Conservation (phyloP, 1,140 invertebrate genomes). For the Eriosoma lanigerum region DNA sequence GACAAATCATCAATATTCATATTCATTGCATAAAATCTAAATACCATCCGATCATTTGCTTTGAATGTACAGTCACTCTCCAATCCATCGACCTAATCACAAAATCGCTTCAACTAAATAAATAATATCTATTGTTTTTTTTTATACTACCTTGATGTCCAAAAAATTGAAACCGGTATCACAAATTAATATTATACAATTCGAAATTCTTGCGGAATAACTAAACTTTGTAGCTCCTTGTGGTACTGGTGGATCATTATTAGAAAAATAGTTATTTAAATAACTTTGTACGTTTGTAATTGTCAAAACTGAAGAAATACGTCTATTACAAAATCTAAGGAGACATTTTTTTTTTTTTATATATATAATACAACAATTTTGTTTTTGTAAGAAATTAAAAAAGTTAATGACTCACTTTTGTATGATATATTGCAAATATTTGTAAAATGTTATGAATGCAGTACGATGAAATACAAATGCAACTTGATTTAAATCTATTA, state of each 20-base stretch:
- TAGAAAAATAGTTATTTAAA: slow-evolving; percentile 7
- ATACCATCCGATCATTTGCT: slow-evolving; percentile 76
- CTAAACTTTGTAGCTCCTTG: slow-evolving; percentile 75
- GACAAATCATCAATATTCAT: slow-evolving; percentile 72
- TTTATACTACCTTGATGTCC: slow-evolving; percentile 62
- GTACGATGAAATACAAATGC: slow-evolving; percentile 71
- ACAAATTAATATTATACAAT: slow-evolving; percentile 66
- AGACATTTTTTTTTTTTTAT: not conserved
- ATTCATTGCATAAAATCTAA: slow-evolving; percentile 69
- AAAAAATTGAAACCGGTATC: slow-evolving; percentile 72
- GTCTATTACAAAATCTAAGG: slow-evolving; percentile 11
- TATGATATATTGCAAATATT: slow-evolving; percentile 62
- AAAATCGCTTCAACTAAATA: not conserved
- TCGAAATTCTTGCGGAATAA: slow-evolving; percentile 70
- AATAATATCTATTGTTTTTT: too few relatives aligned
- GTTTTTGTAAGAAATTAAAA: not conserved
- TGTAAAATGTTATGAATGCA: slow-evolving; percentile 70
- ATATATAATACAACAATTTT: not conserved
- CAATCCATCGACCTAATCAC: slow-evolving; percentile 61
- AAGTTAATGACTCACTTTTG: slow-evolving; percentile 61
- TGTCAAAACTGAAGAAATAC: not conserved
- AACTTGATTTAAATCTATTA: slow-evolving; percentile 70
- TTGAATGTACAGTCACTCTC: slow-evolving; percentile 76
- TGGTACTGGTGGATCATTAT: slow-evolving; percentile 69
- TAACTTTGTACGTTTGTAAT: slow-evolving; percentile 5